These are phyloP conservation scores for Drosophila nannoptera DNA, from an alignment of 1,140 invertebrate species.

Conservation along the genomic window DNA sequence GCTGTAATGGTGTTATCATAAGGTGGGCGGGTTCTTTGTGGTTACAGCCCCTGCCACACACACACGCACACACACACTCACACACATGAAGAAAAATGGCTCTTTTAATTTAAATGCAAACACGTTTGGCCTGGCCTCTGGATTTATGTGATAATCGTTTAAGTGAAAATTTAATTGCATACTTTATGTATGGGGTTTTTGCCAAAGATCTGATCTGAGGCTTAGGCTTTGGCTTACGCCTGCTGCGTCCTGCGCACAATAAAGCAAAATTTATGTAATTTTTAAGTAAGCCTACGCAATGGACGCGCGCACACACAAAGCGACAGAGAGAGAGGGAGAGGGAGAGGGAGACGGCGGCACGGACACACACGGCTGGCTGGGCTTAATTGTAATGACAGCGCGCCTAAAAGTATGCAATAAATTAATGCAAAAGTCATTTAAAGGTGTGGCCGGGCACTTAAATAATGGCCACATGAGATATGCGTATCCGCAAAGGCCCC, in stretches of 20 bases:
- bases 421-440: constrained; percentile 56
- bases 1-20: constrained; percentile 74
- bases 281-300: constrained; percentile 67
- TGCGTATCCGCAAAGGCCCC: constrained; percentile 4
- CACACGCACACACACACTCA: constrained; percentile 19
- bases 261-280: constrained; percentile 77
- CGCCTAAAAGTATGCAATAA: constrained; percentile 73
- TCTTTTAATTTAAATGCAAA: constrained; percentile 79
- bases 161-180: constrained; percentile 79
- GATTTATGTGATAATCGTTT: constrained; percentile 79
- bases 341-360: background rate
- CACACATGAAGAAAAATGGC: constrained; percentile 74
- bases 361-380: constrained; percentile 10
- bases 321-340: no score
- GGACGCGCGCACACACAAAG: constrained; percentile 19
- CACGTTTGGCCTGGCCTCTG: constrained; percentile 71
- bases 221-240: constrained; percentile 33
- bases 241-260: constrained; percentile 38
- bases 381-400: constrained; percentile 75
- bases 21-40: constrained; percentile 68
- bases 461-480: constrained; percentile 48
- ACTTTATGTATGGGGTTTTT: constrained; percentile 78
- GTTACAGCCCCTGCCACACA: constrained; percentile 16
- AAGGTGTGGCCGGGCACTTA: constrained; percentile 44
- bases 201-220: constrained; percentile 54